Base-by-base conservation (phyloP, 2,888 invertebrate species). In the Acleris cristana region DNA sequence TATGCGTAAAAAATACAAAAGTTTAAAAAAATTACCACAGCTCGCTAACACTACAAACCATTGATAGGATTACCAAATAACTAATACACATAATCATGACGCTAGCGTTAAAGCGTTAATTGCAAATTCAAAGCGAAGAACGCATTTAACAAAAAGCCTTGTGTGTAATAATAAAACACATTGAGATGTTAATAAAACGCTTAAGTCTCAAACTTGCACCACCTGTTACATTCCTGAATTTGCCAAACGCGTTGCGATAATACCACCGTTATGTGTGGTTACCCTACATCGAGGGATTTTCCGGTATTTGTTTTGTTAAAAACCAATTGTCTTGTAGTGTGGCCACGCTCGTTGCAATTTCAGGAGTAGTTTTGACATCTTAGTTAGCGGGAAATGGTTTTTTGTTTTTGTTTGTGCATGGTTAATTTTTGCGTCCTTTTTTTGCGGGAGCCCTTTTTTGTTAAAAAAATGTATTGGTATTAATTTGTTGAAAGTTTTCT, bases 261-360 rank as follows among this genome's bases (percentile, higher is more conserved):
- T 61, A 64, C 59, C 64, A 23, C 48, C 52, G 48, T 51, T 78
- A 76, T 82, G 83, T 83, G 75, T 76, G 80, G 84, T 81, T 69
- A 74, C 72, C 66, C 67, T 57, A 61, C 64, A 52, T 49, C 52
- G 64, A 64, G 53, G 69, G 69, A 67, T 69, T 54, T 58, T 59
- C 73, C 52, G 75, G 80, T 80, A 81, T 84, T 85, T 84, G 78
- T 84, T 80, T 76, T 76, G 78, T 75, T 70, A 76, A 75, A 75
- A 80, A 79, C 78, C 84, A 82, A 83, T 85, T 84, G 83, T 80
- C 79, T 77, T 70, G 65, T 55, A 52, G 8, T 45, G 52, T 45
- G 30, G 16, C 61, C 61, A 49, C 14, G 5, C 14, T 49, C 7
- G 16, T 8, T 49, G 16, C 3, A 14, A 40, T 49, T 16, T 18